Conservation (phyloP, 2,888 invertebrate species). For the Phymatocera aterrima region DNA sequence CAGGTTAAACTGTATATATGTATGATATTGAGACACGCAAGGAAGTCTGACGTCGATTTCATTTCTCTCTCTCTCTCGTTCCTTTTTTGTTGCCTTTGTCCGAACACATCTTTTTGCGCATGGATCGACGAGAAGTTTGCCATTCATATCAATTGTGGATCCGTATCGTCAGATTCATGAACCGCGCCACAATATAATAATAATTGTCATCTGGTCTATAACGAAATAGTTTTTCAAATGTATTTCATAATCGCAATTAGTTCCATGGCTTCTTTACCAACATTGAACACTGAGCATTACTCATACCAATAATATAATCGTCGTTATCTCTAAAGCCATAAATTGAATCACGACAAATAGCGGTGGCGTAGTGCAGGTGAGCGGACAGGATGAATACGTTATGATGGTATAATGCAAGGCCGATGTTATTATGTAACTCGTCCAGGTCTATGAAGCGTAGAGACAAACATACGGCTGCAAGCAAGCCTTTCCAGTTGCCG, state of each 20-base stretch:
- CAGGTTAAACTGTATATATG: not conserved
- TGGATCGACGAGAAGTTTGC: too few relatives aligned
- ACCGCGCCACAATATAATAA: too few relatives aligned
- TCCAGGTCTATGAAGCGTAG: constrained; percentile 38
- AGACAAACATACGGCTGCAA: constrained; percentile 10
- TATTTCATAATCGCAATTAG: not conserved
- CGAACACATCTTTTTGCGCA: not conserved
- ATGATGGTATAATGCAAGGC: constrained; percentile 72
- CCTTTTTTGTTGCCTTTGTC: not conserved
- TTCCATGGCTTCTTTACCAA: not conserved
- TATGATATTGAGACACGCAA: constrained; percentile 33
- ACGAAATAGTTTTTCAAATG: too few relatives aligned
- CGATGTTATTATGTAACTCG: constrained; percentile 66
- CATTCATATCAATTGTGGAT: too few relatives aligned
- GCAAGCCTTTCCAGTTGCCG: not conserved
- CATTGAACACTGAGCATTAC: not conserved
- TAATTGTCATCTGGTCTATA: too few relatives aligned
- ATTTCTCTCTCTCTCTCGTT: not conserved
- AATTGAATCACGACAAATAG: constrained; percentile 44
- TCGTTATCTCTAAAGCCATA: constrained; percentile 38
- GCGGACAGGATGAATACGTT: constrained; percentile 71
- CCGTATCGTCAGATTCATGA: too few relatives aligned
- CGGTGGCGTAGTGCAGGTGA: constrained; percentile 68
- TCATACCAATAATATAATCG: constrained; percentile 19
- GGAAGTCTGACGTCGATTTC: constrained; percentile 13